These are phyloP conservation scores for Syngnathus scovelli DNA, from an alignment of 2,113 vertebrate species.

Conservation along the genomic window DNA sequence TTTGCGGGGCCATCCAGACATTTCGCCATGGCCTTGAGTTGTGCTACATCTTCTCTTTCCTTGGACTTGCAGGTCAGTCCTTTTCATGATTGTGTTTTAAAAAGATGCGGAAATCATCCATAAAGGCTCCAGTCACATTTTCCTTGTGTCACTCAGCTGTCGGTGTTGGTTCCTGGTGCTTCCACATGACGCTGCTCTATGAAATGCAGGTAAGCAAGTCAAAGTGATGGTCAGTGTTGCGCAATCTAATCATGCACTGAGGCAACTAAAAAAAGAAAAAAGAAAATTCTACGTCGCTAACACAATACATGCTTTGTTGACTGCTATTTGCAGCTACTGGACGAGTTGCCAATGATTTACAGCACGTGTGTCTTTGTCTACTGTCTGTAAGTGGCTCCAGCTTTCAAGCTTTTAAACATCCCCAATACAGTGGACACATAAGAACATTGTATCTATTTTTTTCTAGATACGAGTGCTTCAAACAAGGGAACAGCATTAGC, in stretches of 20 bases:
- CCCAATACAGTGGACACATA: not conserved
- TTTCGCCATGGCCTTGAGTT: conserved; percentile 83
- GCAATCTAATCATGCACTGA: too few relatives aligned
- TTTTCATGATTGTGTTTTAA: not conserved
- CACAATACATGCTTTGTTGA: conserved; percentile 9
- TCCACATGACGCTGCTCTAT: conserved; percentile 98
- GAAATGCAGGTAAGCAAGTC: conserved; percentile 92
- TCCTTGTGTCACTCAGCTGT: conserved; percentile 74
- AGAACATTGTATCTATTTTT: conserved; percentile 27
- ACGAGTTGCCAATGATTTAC: conserved; percentile 98
- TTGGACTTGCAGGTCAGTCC: conserved; percentile 86
- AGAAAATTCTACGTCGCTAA: not conserved
- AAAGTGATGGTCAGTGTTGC: not conserved
- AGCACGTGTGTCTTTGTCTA: conserved; percentile 95
- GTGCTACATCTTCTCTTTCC: conserved; percentile 86
- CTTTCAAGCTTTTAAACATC: not conserved
- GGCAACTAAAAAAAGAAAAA: not conserved
- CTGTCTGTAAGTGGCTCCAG: conserved; percentile 87
- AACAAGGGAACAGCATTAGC: conserved; percentile 82
- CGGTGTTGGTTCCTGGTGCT: conserved; percentile 96
- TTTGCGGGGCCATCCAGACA: conserved; percentile 88
- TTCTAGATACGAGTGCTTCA: conserved; percentile 95
- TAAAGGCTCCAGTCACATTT: not conserved
- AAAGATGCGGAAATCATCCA: not conserved
- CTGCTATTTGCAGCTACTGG: conserved; percentile 79